Conservation (phyloP, 2,113 vertebrate species). For the Scomber colias region DNA sequence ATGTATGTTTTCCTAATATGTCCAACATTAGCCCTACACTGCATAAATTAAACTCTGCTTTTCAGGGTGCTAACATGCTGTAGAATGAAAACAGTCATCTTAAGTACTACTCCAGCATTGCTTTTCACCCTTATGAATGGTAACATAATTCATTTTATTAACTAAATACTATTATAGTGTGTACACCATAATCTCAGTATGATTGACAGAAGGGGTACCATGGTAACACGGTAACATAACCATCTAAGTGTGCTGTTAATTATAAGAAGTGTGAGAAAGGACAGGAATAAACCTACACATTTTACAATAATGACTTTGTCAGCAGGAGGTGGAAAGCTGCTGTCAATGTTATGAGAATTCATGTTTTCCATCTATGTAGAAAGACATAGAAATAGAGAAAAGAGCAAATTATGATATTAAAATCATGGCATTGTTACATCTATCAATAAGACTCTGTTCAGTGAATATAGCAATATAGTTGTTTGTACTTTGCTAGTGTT, state of each 20-base stretch:
- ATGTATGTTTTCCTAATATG: slow-evolving; percentile 44
- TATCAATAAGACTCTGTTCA: not conserved
- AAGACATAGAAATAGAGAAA: too few relatives aligned
- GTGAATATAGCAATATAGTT: not conserved
- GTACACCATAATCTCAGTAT: not conserved
- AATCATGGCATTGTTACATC: not conserved
- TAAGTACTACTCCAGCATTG: not conserved
- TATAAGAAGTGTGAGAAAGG: not conserved
- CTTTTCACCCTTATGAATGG: not conserved
- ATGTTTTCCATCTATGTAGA: not conserved
- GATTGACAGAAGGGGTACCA: slow-evolving; percentile 14
- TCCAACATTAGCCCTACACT: slow-evolving; percentile 18
- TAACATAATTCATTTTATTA: not conserved
- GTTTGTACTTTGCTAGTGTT: not conserved
- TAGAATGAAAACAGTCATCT: not conserved
- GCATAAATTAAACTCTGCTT: not conserved
- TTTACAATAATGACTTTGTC: not conserved
- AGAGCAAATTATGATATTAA: not conserved
- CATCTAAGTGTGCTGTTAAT: slow-evolving; percentile 4
- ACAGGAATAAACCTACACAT: not conserved
- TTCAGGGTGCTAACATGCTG: not conserved
- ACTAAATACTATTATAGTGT: not conserved
- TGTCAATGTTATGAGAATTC: slow-evolving; percentile 10
- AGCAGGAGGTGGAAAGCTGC: slow-evolving; percentile 15
- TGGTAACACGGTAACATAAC: not conserved